These are phyloP conservation scores for Bursaphelenchus mucronatus DNA, from an alignment of 1,140 invertebrate genomes.

Conservation along the genomic window DNA sequence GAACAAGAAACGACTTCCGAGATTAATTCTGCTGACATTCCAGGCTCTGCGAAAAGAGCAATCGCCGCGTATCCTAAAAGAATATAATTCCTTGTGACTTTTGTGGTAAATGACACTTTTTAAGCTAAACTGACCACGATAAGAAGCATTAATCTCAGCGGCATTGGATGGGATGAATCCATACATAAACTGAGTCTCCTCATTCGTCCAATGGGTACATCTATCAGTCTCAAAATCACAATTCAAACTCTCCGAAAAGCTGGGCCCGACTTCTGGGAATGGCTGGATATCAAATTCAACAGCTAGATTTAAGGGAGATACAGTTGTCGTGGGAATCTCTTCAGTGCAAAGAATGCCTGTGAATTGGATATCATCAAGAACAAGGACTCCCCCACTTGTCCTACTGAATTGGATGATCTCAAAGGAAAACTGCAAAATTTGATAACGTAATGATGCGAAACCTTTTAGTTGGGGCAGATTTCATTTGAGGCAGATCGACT, in stretches of 20 bases:
- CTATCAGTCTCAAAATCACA: constrained; percentile 42
- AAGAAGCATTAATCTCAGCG: constrained; percentile 3
- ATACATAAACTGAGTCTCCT: constrained; percentile 19
- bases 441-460: no score
- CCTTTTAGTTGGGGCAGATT: no score
- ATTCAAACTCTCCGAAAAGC: constrained; percentile 19
- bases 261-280: constrained; percentile 12
- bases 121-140: background rate
- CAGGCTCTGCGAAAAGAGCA: constrained; percentile 10
- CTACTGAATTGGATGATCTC: constrained; percentile 37
- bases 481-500: no score
- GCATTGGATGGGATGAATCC: constrained; percentile 20
- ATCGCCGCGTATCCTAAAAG: constrained; percentile 25
- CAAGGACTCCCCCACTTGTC: constrained; percentile 29
- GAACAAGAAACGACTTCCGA: constrained; percentile 39
- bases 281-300: constrained; percentile 21
- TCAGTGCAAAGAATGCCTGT: constrained; percentile 33
- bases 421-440: constrained; percentile 32
- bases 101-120: background rate
- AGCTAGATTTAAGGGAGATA: constrained; percentile 11
- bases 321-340: constrained; percentile 22
- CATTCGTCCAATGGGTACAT: constrained; percentile 40
- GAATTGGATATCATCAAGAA: constrained; percentile 42
- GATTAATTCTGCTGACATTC: constrained; percentile 14
- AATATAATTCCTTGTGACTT: background rate